Conservation (phyloP, 2,888 invertebrate genomes). For the Pyrochroa serraticornis region DNA sequence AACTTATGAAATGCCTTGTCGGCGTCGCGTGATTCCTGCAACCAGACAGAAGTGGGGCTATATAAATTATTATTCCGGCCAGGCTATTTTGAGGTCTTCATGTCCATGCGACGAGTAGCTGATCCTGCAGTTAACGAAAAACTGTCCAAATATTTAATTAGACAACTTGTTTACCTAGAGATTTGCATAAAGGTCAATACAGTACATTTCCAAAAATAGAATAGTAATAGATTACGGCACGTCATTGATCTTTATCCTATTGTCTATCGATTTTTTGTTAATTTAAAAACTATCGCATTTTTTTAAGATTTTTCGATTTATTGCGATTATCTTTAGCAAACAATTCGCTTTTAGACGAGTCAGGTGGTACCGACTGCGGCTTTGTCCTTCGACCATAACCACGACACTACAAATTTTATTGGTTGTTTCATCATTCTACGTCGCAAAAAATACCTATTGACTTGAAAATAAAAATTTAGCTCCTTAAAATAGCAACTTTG, state of each 20-base stretch:
- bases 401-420: too few species aligned
- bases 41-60: slow-evolving; percentile 15
- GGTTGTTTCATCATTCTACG: too few species aligned
- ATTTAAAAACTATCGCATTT: too few species aligned
- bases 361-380: too few species aligned
- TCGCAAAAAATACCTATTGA: too few species aligned
- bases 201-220: neutral
- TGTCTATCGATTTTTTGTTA: too few species aligned
- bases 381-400: too few species aligned
- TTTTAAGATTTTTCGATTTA: too few species aligned
- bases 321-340: too few species aligned
- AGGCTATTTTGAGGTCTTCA: slow-evolving; percentile 27
- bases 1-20: slow-evolving; percentile 20
- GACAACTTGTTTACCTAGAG: slow-evolving; percentile 8
- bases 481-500: too few species aligned
- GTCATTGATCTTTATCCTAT: slow-evolving; percentile 9
- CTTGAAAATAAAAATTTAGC: too few species aligned
- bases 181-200: slow-evolving; percentile 10
- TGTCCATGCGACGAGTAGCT: slow-evolving; percentile 21
- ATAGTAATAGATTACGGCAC: neutral
- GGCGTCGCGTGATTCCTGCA: slow-evolving; percentile 25
- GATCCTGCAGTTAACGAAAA: slow-evolving; percentile 23
- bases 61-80: slow-evolving; percentile 22
- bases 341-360: too few species aligned
- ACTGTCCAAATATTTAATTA: slow-evolving; percentile 13